Conservation (phyloP, 2,888 invertebrate species). For the Tigriopus californicus region DNA sequence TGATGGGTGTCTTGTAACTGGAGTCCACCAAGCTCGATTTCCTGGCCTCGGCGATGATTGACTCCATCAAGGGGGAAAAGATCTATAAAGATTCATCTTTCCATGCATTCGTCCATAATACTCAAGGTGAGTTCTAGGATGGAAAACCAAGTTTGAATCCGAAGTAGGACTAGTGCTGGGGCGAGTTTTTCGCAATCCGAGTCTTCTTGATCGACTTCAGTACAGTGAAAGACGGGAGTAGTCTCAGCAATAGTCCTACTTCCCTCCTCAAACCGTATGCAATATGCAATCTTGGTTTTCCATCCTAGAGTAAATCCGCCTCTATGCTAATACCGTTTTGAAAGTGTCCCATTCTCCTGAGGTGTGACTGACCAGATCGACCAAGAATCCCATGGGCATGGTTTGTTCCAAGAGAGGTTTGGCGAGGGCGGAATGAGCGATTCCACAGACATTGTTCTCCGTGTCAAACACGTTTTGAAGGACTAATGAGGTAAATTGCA, state of each 20-base stretch:
- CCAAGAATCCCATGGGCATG: conserved; percentile 52
- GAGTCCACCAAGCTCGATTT: conserved; percentile 48
- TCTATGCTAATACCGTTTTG: conserved; percentile 24
- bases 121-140: too few species aligned
- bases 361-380: conserved; percentile 41
- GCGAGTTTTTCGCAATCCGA: too few species aligned
- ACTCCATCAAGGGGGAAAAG: conserved; percentile 47
- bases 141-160: too few species aligned
- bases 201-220: too few species aligned
- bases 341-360: conserved; percentile 41
- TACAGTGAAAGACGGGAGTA: too few species aligned
- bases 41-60: conserved; percentile 46
- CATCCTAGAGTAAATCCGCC: not conserved
- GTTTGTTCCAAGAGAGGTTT: conserved; percentile 47
- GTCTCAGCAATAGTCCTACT: too few species aligned
- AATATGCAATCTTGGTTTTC: not conserved
- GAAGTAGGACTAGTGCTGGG: too few species aligned
- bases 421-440: conserved; percentile 40
- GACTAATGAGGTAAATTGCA: conserved; percentile 38
- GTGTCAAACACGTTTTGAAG: conserved; percentile 31
- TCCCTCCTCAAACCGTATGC: too few species aligned
- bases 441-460: conserved; percentile 22
- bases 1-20: conserved; percentile 44
- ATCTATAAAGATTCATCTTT: conserved; percentile 31
- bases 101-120: too few species aligned